Evolutionary conservation across 92 coral and sea anemone genomes (phyloP), one percentile per base, ranked within the genome.

Genomic region (Anthopleura xanthogrammica): DNA sequence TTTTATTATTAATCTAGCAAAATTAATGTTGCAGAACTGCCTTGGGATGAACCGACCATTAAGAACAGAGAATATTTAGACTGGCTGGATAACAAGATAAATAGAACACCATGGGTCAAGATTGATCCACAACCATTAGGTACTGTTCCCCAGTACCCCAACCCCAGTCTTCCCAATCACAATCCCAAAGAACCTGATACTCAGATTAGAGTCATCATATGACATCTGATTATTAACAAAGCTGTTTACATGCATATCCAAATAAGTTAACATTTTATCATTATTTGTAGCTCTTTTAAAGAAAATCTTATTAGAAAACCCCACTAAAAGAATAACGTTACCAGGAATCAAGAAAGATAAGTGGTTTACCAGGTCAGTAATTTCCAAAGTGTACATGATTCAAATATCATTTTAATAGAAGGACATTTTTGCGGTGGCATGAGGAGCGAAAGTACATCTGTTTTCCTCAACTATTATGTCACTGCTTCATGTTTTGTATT

Each of bases 31-130:
- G 17, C 76, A 96, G 99, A 96, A 86, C 90, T 96, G 36, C 99
- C 99, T 12, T 96, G 99, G 99, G 97, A 96, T 79, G 98, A 96
- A 72, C 99, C 99, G 12, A 85, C 98, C 12, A 87, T 65, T 36
- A 87, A 86, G 60, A 92, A 91, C 77, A 88, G 80, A 79, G 99
- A 96, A 71, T 96, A 85, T 40, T 71, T 75, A 52, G 98, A 90
- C 46, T 96, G 99, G 99, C 82, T 82, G 41, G 76, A 87, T 48
- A 84, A 86, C 29, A 92, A 57, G 52, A 64, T 85, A 46, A 87
- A 88, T 56, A 90, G 91, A 77, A 96, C 99, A 62, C 99, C 99
- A 7, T 96, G 99, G 99, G 88, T 79, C 74, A 96, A 96, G 86
- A 94, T 96, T 76, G 98, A 94, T 71, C 77, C 94, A 17, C 88